phyloP scores from a whole-genome alignment of 1,140 invertebrate species.

The Neuroterus valhalla region DNA sequence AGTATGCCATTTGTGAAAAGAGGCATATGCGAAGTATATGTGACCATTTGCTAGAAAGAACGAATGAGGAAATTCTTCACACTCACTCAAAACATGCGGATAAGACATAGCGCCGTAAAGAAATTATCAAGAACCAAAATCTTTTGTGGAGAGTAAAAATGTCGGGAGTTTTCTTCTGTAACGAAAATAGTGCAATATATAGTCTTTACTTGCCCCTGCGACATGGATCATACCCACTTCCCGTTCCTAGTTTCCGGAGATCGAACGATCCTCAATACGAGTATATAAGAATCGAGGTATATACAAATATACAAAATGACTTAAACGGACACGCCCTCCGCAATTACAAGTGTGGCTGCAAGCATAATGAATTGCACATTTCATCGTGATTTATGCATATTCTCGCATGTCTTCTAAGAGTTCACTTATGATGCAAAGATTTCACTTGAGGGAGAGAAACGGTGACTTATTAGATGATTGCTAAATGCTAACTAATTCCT shows the following conservation, averaged over 20 bases:
- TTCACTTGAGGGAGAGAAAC: background rate
- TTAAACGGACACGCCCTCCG: conserved; percentile 46
- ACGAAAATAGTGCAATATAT: conserved; percentile 47
- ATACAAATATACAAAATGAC: conserved; percentile 31
- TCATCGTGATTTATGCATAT: conserved; percentile 51
- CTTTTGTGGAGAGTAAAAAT: conserved; percentile 8
- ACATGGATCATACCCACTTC: conserved; percentile 45
- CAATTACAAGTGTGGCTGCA: conserved; percentile 44
- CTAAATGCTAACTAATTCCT: too few species aligned
- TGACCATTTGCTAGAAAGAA: too few species aligned
- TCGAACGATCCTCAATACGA: conserved; percentile 37
- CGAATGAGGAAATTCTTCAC: too few species aligned
- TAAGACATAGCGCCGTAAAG: too few species aligned
- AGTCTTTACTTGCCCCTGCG: conserved; percentile 50
- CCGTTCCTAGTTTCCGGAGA: conserved; percentile 51
- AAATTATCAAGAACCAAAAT: too few species aligned
- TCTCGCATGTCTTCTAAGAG: conserved; percentile 32
- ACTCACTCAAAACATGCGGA: too few species aligned
- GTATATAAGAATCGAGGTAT: conserved; percentile 1
- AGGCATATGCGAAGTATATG: too few species aligned
- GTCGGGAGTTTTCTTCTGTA: conserved; percentile 35
- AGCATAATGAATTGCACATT: conserved; percentile 48
- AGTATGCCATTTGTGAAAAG: too few species aligned
- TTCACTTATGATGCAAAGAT: conserved; percentile 46
- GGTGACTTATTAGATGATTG: too few species aligned